Evolutionary conservation across 2,888 invertebrate species (phyloP).

Genomic region (Pyrocoelia pectoralis): DNA sequence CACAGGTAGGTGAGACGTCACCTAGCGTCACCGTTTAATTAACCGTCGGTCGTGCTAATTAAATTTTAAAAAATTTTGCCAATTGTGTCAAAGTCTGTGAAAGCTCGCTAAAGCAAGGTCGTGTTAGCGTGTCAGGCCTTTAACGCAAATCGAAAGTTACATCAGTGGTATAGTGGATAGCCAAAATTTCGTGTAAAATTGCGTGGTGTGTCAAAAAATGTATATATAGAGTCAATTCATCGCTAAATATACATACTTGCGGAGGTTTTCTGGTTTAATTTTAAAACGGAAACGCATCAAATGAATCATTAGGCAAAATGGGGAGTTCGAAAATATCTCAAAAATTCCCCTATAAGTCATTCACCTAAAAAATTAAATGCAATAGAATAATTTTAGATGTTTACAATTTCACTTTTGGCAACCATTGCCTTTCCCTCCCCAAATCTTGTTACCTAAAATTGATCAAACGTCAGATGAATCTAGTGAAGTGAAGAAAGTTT

Average conservation of each 20-base stretch:
- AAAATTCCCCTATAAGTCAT: neutral
- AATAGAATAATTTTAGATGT: conserved; percentile 21
- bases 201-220: neutral
- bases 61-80: neutral
- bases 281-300: neutral
- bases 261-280: neutral
- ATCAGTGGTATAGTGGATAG: neutral
- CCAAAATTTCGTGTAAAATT: neutral
- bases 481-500: conserved; percentile 9
- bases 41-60: neutral
- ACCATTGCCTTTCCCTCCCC: conserved; percentile 9
- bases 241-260: conserved; percentile 16
- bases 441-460: conserved; percentile 7
- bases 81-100: no score
- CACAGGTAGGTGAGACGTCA: conserved; percentile 54
- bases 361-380: neutral
- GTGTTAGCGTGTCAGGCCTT: no score
- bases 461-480: conserved; percentile 14
- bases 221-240: conserved; percentile 12
- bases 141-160: no score
- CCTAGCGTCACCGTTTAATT: conserved; percentile 19
- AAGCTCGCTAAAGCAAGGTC: no score
- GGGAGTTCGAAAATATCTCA: neutral
- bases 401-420: conserved; percentile 29
- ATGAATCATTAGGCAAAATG: neutral